Evolutionary conservation across 1,140 invertebrate genomes (phyloP).

Genomic region (Pachypsylla venusta): DNA sequence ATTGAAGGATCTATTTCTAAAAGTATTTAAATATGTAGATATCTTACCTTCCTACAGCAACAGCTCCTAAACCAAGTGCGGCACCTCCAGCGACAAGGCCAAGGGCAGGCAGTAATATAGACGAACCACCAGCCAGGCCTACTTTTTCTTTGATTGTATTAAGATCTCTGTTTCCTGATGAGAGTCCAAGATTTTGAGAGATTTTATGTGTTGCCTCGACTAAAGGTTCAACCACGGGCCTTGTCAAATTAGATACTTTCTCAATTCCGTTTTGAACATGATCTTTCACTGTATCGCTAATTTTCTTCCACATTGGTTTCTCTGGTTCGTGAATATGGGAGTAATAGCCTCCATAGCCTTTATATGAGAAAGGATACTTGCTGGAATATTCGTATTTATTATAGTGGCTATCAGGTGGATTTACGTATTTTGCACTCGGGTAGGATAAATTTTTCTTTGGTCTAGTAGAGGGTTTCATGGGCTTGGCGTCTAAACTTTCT

Average conservation of each 20-base stretch:
- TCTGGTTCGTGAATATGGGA: background rate
- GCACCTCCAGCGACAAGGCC: slow-evolving; percentile 61
- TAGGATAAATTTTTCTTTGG: slow-evolving; percentile 30
- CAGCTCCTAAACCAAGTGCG: slow-evolving; percentile 57
- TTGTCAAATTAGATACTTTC: slow-evolving; percentile 48
- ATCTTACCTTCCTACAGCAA: slow-evolving; percentile 46
- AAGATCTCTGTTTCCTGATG: slow-evolving; percentile 30
- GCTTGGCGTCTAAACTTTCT: slow-evolving; percentile 25
- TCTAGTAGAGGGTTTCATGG: slow-evolving; percentile 13
- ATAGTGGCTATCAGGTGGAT: slow-evolving; percentile 13
- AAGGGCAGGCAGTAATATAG: slow-evolving; percentile 51
- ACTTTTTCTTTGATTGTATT: slow-evolving; percentile 47
- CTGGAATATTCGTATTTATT: slow-evolving; percentile 20
- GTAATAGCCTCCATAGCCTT: slow-evolving; percentile 32
- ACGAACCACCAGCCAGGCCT: slow-evolving; percentile 37
- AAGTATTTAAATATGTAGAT: slow-evolving; percentile 17
- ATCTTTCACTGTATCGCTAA: slow-evolving; percentile 52
- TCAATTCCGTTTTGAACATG: slow-evolving; percentile 51
- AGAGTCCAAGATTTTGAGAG: slow-evolving; percentile 52
- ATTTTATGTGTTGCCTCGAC: slow-evolving; percentile 62
- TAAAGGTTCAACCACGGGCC: slow-evolving; percentile 52
- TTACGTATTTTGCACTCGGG: slow-evolving; percentile 15
- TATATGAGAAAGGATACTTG: slow-evolving; percentile 17
- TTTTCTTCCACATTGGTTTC: slow-evolving; percentile 48
- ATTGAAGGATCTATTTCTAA: background rate